Conservation (phyloP, 2,797 vertebrate genomes). For the Danionella dracula region DNA sequence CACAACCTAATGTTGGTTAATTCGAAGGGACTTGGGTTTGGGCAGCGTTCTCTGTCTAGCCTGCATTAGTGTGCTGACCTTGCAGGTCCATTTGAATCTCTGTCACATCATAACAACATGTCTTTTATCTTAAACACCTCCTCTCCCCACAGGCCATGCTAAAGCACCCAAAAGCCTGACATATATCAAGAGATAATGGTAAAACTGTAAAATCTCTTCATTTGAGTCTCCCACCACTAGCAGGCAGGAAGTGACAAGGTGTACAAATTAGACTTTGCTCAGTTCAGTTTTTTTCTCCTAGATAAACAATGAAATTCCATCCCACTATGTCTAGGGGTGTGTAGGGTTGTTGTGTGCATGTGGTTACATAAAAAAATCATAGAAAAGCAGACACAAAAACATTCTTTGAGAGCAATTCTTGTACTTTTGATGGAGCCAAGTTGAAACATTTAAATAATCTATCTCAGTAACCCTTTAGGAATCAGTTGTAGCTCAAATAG, state of each 20-base stretch:
- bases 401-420: too few relatives aligned
- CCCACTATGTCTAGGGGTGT: too few relatives aligned
- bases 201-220: slow-evolving; percentile 65
- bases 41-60: slow-evolving; percentile 41
- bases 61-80: slow-evolving; percentile 70
- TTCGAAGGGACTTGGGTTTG: slow-evolving; percentile 8
- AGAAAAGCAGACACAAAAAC: too few relatives aligned
- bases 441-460: too few relatives aligned
- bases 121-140: slow-evolving; percentile 69
- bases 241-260: slow-evolving; percentile 58
- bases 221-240: slow-evolving; percentile 39
- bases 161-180: slow-evolving; percentile 65
- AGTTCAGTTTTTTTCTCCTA: slow-evolving; percentile 55
- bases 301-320: slow-evolving; percentile 52
- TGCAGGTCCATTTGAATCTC: slow-evolving; percentile 70
- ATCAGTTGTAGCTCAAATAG: too few relatives aligned
- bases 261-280: slow-evolving; percentile 65
- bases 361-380: too few relatives aligned
- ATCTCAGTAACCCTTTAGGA: too few relatives aligned
- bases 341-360: too few relatives aligned
- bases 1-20: neutral
- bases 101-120: slow-evolving; percentile 74
- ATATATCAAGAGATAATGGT: slow-evolving; percentile 79
- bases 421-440: too few relatives aligned
- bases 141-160: slow-evolving; percentile 33